Base-by-base conservation (phyloP, 2,113 vertebrate genomes). In the Tylochromis polylepis region DNA sequence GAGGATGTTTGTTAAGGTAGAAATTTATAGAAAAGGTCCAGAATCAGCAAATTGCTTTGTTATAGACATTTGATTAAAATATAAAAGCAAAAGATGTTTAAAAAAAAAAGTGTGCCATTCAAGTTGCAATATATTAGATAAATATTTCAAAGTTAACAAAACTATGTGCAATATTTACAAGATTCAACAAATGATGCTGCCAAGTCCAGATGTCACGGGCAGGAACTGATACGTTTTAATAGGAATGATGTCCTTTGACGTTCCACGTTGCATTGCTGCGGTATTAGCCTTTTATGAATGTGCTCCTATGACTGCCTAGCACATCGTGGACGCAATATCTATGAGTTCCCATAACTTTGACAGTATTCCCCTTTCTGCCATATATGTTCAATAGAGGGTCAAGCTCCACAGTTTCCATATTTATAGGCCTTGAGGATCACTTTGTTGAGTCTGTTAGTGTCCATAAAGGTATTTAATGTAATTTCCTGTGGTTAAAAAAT, bases 401-500 rank as follows among this genome's bases (percentile, higher is more conserved):
- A 11, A 72, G 5, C 14, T 27, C 41, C 67, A 4, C 67, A 75
- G 8, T 65, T 38, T 27, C 67, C 41, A 49, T 2, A 75, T 29
- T 75, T 75, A 29, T 11, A 9, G 24, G 24, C 67, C 41, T 49
- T 49, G 67, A 49, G n/a, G 41, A 29, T 18, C 9, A 29, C 0
- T 75, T 75, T 49, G 67, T 46, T 72, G 1, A 72, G 38, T 46
- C 24, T 18, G 8, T 3, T 0, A 1, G 8, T 72, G 41, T 72
- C 41, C 14, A 18, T 72, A 11, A 29, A 29, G 0, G 2, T 46
- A 43, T 1, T 29, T 75, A 8, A 49, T 49, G 67, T 65, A 65
- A 20, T 65, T 65, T 65, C 34, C 3, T 38, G 22, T 75, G 15
- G 15, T 49, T 0, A 20, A 0, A 0, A 75, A 75, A 10, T 49